phyloP scores from a whole-genome alignment of 2,113 vertebrate species.

The human region DNA sequence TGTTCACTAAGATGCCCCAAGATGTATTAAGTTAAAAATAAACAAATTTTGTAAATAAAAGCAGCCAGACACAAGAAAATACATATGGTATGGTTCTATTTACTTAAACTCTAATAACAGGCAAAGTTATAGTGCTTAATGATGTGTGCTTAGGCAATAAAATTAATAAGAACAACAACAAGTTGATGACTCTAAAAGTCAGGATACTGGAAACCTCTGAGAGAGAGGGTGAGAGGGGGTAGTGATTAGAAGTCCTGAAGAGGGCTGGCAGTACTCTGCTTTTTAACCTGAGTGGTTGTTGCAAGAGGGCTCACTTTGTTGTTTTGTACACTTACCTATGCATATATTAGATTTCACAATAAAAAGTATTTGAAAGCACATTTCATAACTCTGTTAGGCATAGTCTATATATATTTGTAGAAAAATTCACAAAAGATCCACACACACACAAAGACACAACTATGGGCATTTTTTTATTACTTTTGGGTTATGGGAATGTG shows the following conservation, averaged over 20 bases:
- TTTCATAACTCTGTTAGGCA: background rate
- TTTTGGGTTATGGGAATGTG: background rate
- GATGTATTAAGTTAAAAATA: slow-evolving; percentile 33
- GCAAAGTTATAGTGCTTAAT: slow-evolving; percentile 10
- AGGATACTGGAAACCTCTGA: background rate
- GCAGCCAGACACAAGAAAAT: background rate
- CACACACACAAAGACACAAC: background rate
- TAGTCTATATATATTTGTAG: background rate
- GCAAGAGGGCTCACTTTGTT: background rate
- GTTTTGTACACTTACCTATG: background rate
- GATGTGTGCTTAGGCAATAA: background rate
- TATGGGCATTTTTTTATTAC: background rate
- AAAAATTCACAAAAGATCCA: slow-evolving; percentile 1
- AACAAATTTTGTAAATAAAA: slow-evolving; percentile 18
- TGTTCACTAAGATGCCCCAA: background rate
- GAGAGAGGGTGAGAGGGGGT: fast-evolving
- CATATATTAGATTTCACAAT: slow-evolving; percentile 13
- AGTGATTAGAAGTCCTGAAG: no score
- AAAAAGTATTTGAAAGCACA: background rate
- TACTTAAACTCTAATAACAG: slow-evolving; percentile 9
- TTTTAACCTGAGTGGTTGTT: background rate
- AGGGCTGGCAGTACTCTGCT: background rate
- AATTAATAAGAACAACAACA: slow-evolving; percentile 5
- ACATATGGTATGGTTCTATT: background rate
- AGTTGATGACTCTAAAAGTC: background rate